Conservation (phyloP, 1,140 invertebrate genomes). For the Proales similis region DNA sequence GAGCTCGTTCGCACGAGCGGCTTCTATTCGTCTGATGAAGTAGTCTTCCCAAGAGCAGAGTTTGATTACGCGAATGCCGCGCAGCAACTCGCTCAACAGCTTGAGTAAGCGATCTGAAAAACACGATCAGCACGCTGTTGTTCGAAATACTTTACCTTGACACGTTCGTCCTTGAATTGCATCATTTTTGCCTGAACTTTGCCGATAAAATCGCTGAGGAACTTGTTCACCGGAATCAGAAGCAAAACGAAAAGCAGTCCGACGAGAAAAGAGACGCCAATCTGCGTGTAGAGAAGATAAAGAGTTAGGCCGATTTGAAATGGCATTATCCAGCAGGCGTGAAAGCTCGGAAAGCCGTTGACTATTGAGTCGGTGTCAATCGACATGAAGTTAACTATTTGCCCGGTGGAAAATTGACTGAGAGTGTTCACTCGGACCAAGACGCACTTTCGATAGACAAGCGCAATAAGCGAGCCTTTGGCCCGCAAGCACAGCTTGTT, state of each 20-base stretch:
- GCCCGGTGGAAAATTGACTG: constrained; percentile 62
- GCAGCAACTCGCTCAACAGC: constrained; percentile 76
- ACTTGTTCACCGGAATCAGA: constrained; percentile 86
- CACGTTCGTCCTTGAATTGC: constrained; percentile 78
- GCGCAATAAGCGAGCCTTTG: constrained; percentile 69
- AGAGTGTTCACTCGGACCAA: constrained; percentile 41
- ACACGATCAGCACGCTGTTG: constrained; percentile 23
- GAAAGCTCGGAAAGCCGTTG: constrained; percentile 89
- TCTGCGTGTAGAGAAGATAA: constrained; percentile 61
- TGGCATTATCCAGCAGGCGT: constrained; percentile 91
- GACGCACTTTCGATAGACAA: constrained; percentile 77
- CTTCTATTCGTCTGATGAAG: constrained; percentile 65
- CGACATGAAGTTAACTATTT: constrained; percentile 81
- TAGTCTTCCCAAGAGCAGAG: constrained; percentile 78
- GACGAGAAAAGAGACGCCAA: constrained; percentile 80
- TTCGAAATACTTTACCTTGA: constrained; percentile 58
- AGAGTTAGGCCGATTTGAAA: constrained; percentile 61
- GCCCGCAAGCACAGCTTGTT: constrained; percentile 77
- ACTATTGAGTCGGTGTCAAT: constrained; percentile 88
- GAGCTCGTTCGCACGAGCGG: constrained; percentile 68
- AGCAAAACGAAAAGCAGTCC: constrained; percentile 76
- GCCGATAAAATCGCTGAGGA: constrained; percentile 81
- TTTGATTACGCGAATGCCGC: constrained; percentile 80
- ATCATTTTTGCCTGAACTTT: constrained; percentile 77
- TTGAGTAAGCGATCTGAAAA: constrained; percentile 41